phyloP scores from a whole-genome alignment of 2,113 vertebrate genomes.

The Podarcis cretensis region DNA sequence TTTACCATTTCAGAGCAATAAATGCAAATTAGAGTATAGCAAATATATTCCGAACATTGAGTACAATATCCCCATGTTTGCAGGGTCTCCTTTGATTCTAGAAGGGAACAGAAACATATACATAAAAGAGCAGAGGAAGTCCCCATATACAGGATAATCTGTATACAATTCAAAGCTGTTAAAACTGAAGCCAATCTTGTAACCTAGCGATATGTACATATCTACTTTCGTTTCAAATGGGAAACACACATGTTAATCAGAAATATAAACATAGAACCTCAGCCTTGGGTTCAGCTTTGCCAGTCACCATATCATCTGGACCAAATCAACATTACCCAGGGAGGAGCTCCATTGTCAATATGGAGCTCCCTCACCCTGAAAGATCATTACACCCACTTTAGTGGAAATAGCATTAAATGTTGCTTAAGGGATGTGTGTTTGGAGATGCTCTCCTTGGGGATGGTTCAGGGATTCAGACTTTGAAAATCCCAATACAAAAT shows the following conservation, averaged over 20 bases:
- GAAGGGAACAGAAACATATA: neutral
- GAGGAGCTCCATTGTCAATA: neutral
- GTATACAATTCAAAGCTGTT: neutral
- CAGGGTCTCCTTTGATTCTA: neutral
- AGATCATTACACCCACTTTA: neutral
- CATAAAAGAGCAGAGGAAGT: neutral
- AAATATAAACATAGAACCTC: neutral
- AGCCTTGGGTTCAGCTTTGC: neutral
- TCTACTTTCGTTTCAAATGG: neutral
- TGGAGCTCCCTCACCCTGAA: neutral
- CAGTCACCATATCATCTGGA: no score
- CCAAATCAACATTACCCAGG: neutral
- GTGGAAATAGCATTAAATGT: neutral
- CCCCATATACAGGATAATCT: neutral
- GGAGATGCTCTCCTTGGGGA: neutral
- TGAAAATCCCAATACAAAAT: neutral
- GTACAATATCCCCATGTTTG: neutral
- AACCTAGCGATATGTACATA: neutral
- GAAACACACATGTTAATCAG: neutral
- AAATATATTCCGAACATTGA: neutral
- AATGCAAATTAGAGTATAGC: conserved; percentile 4
- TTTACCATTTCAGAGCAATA: neutral
- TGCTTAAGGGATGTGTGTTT: neutral
- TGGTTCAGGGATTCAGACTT: neutral
- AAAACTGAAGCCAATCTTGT: neutral